Conservation (phyloP, 1,140 invertebrate genomes). For the Drosophila albomicans region DNA sequence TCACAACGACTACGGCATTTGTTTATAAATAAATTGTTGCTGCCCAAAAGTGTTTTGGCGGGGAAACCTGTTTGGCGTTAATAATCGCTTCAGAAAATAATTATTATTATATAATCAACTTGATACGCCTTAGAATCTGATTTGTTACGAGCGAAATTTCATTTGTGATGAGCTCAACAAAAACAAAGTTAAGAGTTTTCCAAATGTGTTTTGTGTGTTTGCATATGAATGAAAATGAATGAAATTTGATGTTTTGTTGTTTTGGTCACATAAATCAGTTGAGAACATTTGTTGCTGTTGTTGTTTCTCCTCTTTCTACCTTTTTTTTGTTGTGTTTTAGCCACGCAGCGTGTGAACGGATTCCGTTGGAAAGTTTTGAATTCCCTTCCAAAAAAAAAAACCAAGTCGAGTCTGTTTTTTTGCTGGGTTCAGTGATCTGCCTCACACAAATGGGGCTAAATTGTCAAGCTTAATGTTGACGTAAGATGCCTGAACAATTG, state of each 20-base stretch:
- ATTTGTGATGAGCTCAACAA: conserved; percentile 76
- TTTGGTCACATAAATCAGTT: conserved; percentile 69
- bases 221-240: conserved; percentile 76
- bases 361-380: conserved; percentile 14
- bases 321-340: conserved; percentile 29
- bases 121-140: conserved; percentile 42
- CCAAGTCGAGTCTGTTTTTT: conserved; percentile 15
- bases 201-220: conserved; percentile 35
- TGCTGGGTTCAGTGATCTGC: conserved; percentile 38
- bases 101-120: conserved; percentile 52
- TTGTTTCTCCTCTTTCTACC: conserved; percentile 17
- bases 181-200: conserved; percentile 46
- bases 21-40: conserved; percentile 40
- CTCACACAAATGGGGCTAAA: conserved; percentile 14
- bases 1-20: conserved; percentile 4
- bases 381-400: conserved; percentile 3
- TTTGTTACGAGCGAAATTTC: conserved; percentile 39
- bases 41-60: conserved; percentile 16
- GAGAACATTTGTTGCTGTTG: conserved; percentile 42
- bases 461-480: conserved; percentile 22
- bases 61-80: conserved; percentile 40
- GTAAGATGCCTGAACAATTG: conserved; percentile 17
- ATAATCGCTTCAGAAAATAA: conserved; percentile 28
- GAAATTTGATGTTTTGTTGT: conserved; percentile 48
- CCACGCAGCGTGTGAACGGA: conserved; percentile 61